Base-by-base conservation (phyloP, 1,140 invertebrate species). In the Polyergus mexicanus region DNA sequence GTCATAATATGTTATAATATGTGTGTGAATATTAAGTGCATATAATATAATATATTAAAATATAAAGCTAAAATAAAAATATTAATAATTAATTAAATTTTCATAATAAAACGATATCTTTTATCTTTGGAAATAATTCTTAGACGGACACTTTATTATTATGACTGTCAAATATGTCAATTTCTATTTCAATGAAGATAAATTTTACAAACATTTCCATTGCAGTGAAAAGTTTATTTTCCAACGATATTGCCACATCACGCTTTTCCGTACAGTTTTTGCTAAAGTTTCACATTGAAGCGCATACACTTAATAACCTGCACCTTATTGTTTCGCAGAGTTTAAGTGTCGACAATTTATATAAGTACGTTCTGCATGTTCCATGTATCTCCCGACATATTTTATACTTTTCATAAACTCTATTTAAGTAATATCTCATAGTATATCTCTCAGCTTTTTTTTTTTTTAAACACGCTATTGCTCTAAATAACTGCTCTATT, bases 181-280 rank as follows among this genome's bases (percentile, higher is more conserved):
- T 32, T 16, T 65, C 6, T 4, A 13, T 47, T 76, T 22, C 5
- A 78, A 3, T 19, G 8, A 13, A 16, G 41, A 66, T 66, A 51
- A 78, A 66, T 78, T 66, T 51, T 5, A 44, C 44, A 25, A 54
- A 35, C 3, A 28, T 54, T 56, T 19, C 8, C 2, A 6, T 69
- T 80, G 4, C 7, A 69, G 10, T 41, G 13, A 69, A 68, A 66
- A 80, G 63, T 68, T 35, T 22, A 68, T 66, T 78, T 78, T 68
- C 25, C 2, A 8, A 66, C 22, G 35, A 78, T 68, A 68, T 63
- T 47, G 13, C 28, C 54, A 4, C 54, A 13, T 78, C 44, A 69
- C 32, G 56, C 10, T 80, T 68, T 56, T 35, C 22, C 16, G 2
- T 32, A 16, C 16, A 13, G 19, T 80, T 56, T 80, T 69, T 80